Conservation (phyloP, 2,113 vertebrate genomes). For the Macroglossus sobrinus region DNA sequence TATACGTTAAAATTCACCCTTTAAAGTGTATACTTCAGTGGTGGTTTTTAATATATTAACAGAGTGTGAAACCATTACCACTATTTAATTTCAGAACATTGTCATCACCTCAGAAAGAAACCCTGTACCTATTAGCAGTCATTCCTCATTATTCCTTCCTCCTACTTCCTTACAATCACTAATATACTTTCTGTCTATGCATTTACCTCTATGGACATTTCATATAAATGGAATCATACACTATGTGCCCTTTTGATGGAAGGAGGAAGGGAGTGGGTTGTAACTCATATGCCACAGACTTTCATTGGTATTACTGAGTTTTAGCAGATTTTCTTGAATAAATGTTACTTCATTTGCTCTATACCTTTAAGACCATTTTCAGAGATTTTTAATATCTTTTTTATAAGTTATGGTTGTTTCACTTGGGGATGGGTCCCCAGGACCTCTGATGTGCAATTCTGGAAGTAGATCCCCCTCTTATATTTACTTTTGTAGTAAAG, state of each 20-base stretch:
- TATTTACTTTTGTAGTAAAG: background rate
- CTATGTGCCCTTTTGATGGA: background rate
- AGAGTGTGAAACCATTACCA: background rate
- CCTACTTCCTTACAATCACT: background rate
- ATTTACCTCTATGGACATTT: conserved; percentile 28
- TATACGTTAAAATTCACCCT: conserved; percentile 10
- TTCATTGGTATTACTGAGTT: background rate
- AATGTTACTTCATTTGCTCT: background rate
- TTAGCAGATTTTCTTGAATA: conserved; percentile 47
- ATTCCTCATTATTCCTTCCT: background rate
- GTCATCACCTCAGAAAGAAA: conserved; percentile 9
- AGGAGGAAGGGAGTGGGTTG: background rate
- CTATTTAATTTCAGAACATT: conserved; percentile 43
- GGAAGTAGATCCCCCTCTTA: background rate
- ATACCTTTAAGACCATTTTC: background rate
- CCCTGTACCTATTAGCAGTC: conserved; percentile 6
- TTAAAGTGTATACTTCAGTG: conserved; percentile 20
- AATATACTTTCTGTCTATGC: background rate
- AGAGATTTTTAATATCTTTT: background rate
- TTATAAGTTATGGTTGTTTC: conserved; percentile 9
- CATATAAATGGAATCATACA: background rate
- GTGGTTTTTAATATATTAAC: conserved; percentile 32
- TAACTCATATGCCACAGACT: background rate
- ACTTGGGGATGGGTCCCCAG: background rate
- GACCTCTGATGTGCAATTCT: background rate